A percentile compares a stretch with the other conserved stretches of the same genome.
Evolutionary conservation across 2,888 invertebrate genomes (phyloP).

Genomic region (Sussaba pulchella): DNA sequence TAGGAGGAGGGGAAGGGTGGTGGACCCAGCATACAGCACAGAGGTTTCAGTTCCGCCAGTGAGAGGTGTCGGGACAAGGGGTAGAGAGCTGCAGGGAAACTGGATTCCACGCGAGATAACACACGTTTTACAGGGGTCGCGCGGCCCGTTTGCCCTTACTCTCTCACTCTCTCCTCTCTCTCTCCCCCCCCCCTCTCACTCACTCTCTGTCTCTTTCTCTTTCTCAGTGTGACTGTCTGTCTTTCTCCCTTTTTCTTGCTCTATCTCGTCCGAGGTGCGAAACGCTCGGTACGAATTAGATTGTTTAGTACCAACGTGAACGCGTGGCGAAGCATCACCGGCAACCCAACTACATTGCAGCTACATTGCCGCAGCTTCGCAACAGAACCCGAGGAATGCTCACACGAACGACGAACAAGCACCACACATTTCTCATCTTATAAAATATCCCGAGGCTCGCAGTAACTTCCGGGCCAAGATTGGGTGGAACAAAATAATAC

Average conservation of each 20-base stretch:
- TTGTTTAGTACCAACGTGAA: conserved; percentile 66
- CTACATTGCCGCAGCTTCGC: background rate
- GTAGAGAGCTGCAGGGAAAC: conserved; percentile 38
- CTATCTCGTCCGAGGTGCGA: conserved; percentile 52
- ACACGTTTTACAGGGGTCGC: conserved; percentile 64
- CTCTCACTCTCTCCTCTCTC: background rate
- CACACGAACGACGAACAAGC: conserved; percentile 11
- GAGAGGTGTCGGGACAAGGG: conserved; percentile 44
- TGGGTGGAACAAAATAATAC: conserved; percentile 22
- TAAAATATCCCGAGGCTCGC: conserved; percentile 19
- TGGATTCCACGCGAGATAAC: conserved; percentile 66
- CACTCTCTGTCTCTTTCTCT: background rate
- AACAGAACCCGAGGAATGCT: conserved; percentile 44
- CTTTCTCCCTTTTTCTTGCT: conserved; percentile 6
- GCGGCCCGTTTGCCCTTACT: background rate
- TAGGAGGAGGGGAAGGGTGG: background rate
- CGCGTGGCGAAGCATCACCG: conserved; percentile 30
- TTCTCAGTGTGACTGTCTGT: background rate
- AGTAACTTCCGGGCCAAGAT: conserved; percentile 23
- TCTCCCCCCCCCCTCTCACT: too few species aligned
- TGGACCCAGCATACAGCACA: background rate
- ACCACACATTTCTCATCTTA: background rate
- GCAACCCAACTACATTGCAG: background rate
- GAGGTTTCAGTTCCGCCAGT: conserved; percentile 14
- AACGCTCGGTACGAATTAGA: conserved; percentile 67